phyloP scores from a whole-genome alignment of 1,140 invertebrate species.

The Polypedilum vanderplanki region DNA sequence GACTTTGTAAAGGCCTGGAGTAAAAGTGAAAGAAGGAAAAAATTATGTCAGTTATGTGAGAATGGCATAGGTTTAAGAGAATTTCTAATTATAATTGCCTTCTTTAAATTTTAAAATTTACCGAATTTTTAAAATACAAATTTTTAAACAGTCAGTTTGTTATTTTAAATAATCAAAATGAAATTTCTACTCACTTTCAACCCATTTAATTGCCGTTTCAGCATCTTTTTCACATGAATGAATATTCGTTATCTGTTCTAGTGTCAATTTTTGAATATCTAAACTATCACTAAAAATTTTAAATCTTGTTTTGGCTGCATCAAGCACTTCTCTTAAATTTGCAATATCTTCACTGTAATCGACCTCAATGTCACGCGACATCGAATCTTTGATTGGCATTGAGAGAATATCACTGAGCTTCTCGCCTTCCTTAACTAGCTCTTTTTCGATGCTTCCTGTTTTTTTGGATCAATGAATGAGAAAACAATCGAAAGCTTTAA shows the following conservation, averaged over 20 bases:
- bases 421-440: conserved; percentile 68
- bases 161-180: neutral
- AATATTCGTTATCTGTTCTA: conserved; percentile 69
- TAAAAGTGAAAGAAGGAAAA: neutral
- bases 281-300: conserved; percentile 62
- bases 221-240: conserved; percentile 68
- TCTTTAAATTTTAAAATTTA: too few species aligned
- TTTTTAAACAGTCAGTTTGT: neutral
- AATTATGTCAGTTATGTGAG: neutral
- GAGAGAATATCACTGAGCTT: conserved; percentile 70
- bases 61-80: neutral
- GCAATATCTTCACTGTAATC: conserved; percentile 65
- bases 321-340: conserved; percentile 61
- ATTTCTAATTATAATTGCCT: too few species aligned
- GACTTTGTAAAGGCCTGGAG: conserved; percentile 58
- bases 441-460: conserved; percentile 55
- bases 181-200: conserved; percentile 42
- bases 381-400: conserved; percentile 70
- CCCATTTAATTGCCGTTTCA: conserved; percentile 65
- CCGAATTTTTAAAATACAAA: too few species aligned
- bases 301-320: conserved; percentile 54
- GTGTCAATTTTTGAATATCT: conserved; percentile 63
- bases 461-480: conserved; percentile 34
- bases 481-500: conserved; percentile 18
- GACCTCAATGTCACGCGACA: conserved; percentile 62